Base-by-base conservation (phyloP, 2,888 invertebrate genomes). In the Sinodicranocentrus sp. region DNA sequence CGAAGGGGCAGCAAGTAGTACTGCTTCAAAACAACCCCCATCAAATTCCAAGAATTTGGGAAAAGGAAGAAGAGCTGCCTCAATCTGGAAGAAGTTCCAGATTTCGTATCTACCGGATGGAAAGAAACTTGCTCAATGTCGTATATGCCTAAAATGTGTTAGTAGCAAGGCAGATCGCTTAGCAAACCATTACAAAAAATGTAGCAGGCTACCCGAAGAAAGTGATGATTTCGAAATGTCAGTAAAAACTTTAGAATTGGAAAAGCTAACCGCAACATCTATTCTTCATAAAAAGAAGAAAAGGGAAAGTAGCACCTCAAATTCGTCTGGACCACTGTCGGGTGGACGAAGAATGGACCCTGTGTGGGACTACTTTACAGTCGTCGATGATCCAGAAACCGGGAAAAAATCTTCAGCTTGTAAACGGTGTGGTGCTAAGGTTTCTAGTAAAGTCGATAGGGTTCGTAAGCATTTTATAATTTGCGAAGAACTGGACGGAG, bases 351-450 rank as follows among this genome's bases (percentile, higher is more conserved):
- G 10, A 1, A 0, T 17, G 8, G 79, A 79, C 19, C 71, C 61
- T 2, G 72, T 79, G n/a, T 79, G 79, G 79, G 25, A 23, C 0
- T 79, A 72, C 19, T 79, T 72, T 52, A 61, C 17, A 3, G 65
- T 65, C 1, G 13, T 6, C 3, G 52, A 63, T 1, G n/a, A 39
- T 21, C 26, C 54, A 13, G 26, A 43, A 13, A 65, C 48, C 0
- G 43, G 48, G 21, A 54, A 25, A n/a, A 79, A 61, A 15, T 8
- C 26, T 25, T 54, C n/a, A 0, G 63, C n/a, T 3, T 79, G 79
- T 33, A 68, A 70, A n/a, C 17, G 23, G 0, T 78, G 78, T 61
- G 59, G 48, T 8, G 8, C 6, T 21, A 15, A 33, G 10, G 79
- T 79, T 2, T 79, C 79, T 8, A 2, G 15, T 8, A 79, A 71